Evolutionary conservation across 1,140 invertebrate genomes (phyloP), one percentile per base, ranked within the genome.

Genomic region (Lasaia peninsularis): DNA sequence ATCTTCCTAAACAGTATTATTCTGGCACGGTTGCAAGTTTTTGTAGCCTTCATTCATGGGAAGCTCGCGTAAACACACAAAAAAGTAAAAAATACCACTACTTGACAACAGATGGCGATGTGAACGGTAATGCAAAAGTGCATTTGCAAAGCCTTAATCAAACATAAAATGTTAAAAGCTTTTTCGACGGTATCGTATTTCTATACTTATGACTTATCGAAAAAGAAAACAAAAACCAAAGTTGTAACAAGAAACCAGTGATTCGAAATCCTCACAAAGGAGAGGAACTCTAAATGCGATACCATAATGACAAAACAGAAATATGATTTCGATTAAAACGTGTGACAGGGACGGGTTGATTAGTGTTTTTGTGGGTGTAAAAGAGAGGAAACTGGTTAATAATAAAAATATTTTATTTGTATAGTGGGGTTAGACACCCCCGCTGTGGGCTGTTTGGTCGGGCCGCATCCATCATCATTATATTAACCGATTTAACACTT

Each of bases 401-500:
- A 88, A 88, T 88, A 88, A 88, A 86, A 88, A 88, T 86, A 88
- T 81, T 86, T 86, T 88, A 88, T 88, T 86, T 86, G 80, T 86
- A 86, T 80, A 86, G 82, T 80, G 79, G 85, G 85, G 86, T 86
- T 80, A 77, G 84, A 88, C 86, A 88, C 86, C 86, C 86, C 86
- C 86, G 86, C 86, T 86, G 86, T 75, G 86, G 78, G 81, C 77
- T 84, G 76, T 83, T 85, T 80, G 82, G 81, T 78, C 69, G 80
- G 81, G 71, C 77, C 58, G 81, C 83, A 88, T 88, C 83, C 81
- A 88, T 88, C 83, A 88, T 88, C 83, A 86, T 88, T 88, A 86
- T 86, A 88, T 85, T 86, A 88, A 88, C 86, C 79, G 86, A 88
- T 88, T 88, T 88, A 88, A 88, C 86, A 88, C 86, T 88, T 88